Evolutionary conservation across 1,140 invertebrate genomes (phyloP).

Genomic region (Pogonus chalceus): DNA sequence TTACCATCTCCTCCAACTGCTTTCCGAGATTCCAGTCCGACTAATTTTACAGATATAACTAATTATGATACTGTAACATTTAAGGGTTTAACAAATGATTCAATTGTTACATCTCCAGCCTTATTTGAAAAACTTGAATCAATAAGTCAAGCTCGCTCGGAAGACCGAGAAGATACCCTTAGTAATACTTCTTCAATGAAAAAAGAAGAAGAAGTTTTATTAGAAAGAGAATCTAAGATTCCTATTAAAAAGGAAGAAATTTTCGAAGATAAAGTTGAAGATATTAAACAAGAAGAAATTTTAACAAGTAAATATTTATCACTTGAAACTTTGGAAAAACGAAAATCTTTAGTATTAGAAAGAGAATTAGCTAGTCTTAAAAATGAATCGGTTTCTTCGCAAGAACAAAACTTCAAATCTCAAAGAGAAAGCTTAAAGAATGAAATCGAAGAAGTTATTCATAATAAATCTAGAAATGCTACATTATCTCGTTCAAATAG

Average conservation of each 20-base stretch:
- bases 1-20: constrained; percentile 51
- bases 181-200: constrained; percentile 18
- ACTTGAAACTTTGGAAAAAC: constrained; percentile 31
- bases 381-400: constrained; percentile 3
- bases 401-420: not conserved
- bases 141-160: constrained; percentile 23
- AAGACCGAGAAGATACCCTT: constrained; percentile 15
- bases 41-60: constrained; percentile 22
- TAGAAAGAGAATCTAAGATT: too few relatives aligned
- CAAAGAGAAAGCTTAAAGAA: constrained; percentile 11
- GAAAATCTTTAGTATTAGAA: constrained; percentile 33
- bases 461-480: not conserved
- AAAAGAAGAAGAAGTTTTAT: constrained; percentile 19
- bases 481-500: not conserved
- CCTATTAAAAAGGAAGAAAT: too few relatives aligned
- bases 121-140: constrained; percentile 31
- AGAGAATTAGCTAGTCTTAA: constrained; percentile 31
- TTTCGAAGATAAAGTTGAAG: too few relatives aligned
- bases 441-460: constrained; percentile 15
- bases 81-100: constrained; percentile 24
- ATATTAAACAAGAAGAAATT: not conserved
- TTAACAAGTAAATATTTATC: constrained; percentile 17
- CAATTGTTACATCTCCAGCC: constrained; percentile 31
- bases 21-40: constrained; percentile 43
- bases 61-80: constrained; percentile 27